Conservation (phyloP, 2,113 vertebrate genomes). For the Microtus oregoni region DNA sequence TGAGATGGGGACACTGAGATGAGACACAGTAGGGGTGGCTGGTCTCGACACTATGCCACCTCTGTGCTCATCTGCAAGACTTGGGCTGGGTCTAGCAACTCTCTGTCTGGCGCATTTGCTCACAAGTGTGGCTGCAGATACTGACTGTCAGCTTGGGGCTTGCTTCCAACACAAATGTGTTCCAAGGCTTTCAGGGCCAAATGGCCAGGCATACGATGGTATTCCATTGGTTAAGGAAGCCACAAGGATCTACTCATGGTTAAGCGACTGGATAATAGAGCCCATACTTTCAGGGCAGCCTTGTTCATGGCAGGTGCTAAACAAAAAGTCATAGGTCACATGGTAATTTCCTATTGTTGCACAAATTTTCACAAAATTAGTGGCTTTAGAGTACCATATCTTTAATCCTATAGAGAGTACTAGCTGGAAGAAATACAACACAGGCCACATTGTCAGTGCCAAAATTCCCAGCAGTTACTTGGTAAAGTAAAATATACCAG, state of each 20-base stretch:
- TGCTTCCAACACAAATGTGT: neutral
- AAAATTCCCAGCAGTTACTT: neutral
- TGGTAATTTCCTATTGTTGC: neutral
- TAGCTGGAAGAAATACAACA: neutral
- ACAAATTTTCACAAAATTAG: neutral
- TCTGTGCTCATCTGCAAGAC: neutral
- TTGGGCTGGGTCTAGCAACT: neutral
- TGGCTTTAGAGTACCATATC: neutral
- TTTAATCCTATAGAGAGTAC: neutral
- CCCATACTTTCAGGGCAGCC: neutral
- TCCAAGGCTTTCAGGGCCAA: neutral
- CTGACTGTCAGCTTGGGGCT: neutral
- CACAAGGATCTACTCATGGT: neutral
- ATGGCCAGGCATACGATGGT: neutral
- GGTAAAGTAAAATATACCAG: neutral
- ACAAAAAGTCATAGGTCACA: neutral
- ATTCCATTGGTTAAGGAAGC: neutral
- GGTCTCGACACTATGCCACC: neutral
- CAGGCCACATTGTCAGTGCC: neutral
- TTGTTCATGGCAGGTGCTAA: neutral
- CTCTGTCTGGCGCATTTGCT: neutral
- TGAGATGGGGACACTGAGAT: neutral
- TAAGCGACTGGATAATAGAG: neutral
- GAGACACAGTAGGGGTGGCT: accelerated
- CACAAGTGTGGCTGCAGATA: neutral